Base-by-base conservation (phyloP, 2,113 vertebrate species). In the Microtus pennsylvanicus region DNA sequence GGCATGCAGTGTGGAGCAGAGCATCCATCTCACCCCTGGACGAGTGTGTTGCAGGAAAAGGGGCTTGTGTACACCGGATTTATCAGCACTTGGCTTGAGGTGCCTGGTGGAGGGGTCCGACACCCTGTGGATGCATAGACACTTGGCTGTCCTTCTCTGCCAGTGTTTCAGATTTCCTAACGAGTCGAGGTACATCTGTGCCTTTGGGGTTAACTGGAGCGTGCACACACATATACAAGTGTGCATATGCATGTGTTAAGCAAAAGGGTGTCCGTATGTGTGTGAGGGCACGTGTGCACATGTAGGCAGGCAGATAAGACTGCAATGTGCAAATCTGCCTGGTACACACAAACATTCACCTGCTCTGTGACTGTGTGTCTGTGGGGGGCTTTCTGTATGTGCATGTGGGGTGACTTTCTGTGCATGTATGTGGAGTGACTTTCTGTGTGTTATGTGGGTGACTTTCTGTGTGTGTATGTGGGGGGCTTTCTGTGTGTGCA, bases 1-100 rank as follows among this genome's bases (percentile, higher is more conserved):
- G 85, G 55, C 55, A 5, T 0, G 0, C 4, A 45, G 38, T 61
- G 12, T 6, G 16, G 16, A 58, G 22, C 17, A 87, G 76, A 42
- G 38, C 58, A 21, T 58, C 33, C 42, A 7, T n/a, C 10, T 2
- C 2, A 0, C 7, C 5, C 35, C n/a, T 11, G 47, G 33, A 0
- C 14, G 7, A 4, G 63, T 22, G 21, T 4, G 67, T 35, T n/a
- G 0, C 33, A n/a, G 69, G 83, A 80, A 14, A 24, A 35, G 6
- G 13, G 1, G 30, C 38, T 10, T 5, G 7, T n/a, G n/a, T 45
- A 8, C 10, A 21, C 21, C 12, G 1, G 17, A 26, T 26, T 22
- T 28, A 7, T n/a, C 24, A 33, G 91, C 80, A 47, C 16, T 0
- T 16, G 38, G 13, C 21, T 50, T 28, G 28, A 14, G 26, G 17